Conservation (phyloP, 2,797 vertebrate species). For the Rallus crepitans region DNA sequence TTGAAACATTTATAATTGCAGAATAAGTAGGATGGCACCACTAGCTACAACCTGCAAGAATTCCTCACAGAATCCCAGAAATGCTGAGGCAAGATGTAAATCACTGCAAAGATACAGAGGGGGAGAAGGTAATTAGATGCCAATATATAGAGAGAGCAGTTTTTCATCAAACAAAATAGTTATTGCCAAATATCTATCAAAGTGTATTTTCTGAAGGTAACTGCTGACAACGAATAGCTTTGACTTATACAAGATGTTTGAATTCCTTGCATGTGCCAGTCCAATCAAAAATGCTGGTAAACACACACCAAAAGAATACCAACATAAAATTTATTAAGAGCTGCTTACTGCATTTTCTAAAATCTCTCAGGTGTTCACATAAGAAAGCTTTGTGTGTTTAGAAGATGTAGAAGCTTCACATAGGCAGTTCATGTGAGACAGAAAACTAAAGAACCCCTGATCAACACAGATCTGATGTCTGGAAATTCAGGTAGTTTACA, state of each 20-base stretch:
- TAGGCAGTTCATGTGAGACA: neutral
- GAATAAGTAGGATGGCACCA: neutral
- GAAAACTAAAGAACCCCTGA: neutral
- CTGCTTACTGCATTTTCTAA: neutral
- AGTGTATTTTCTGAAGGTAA: constrained; percentile 13
- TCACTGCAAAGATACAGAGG: neutral
- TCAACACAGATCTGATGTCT: neutral
- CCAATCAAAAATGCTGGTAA: neutral
- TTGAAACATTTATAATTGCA: neutral
- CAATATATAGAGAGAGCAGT: neutral
- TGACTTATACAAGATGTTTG: neutral
- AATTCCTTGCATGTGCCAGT: neutral
- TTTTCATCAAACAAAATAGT: neutral
- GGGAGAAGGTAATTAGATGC: neutral
- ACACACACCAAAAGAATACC: neutral
- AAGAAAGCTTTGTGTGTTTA: neutral
- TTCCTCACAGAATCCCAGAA: neutral
- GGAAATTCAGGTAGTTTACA: neutral
- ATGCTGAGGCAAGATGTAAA: neutral
- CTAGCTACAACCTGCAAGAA: neutral
- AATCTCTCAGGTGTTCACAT: neutral
- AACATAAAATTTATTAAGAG: neutral
- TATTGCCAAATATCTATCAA: neutral
- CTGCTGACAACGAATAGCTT: neutral
- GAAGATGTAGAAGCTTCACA: constrained; percentile 7